phyloP scores from a whole-genome alignment of 1,140 invertebrate genomes.

The Ptiloglossa arizonensis region DNA sequence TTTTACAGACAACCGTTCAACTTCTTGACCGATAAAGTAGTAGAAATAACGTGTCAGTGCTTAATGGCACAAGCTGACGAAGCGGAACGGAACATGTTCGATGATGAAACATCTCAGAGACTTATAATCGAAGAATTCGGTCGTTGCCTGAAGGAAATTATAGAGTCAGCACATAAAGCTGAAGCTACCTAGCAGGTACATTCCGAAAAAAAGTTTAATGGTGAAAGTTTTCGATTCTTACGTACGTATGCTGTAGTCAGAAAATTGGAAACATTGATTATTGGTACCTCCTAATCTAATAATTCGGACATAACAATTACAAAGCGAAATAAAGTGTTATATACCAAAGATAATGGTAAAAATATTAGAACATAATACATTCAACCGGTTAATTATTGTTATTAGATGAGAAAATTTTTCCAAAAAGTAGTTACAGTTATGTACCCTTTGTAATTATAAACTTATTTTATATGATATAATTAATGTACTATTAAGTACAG shows the following conservation, averaged over 20 bases:
- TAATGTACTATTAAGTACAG: neutral
- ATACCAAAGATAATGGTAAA: conserved; percentile 59
- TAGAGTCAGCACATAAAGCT: conserved; percentile 87
- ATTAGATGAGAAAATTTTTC: neutral
- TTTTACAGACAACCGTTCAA: conserved; percentile 89
- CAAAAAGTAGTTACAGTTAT: neutral
- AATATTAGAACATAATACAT: conserved; percentile 13
- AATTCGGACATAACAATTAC: conserved; percentile 22
- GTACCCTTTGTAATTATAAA: neutral
- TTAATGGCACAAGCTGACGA: conserved; percentile 95
- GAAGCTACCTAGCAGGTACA: conserved; percentile 81
- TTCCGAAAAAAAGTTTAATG: neutral
- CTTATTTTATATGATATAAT: neutral
- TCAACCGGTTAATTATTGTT: conserved; percentile 19
- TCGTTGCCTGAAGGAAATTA: conserved; percentile 95
- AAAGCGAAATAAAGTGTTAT: conserved; percentile 42
- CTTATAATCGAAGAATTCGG: conserved; percentile 97
- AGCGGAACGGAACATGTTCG: conserved; percentile 86
- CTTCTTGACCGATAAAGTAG: conserved; percentile 95
- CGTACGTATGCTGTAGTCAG: neutral
- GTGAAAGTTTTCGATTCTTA: neutral
- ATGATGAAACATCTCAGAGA: conserved; percentile 89
- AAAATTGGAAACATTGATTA: conserved; percentile 28
- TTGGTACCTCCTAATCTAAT: conserved; percentile 33
- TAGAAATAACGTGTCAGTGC: conserved; percentile 97